Conservation (phyloP, 2,888 invertebrate species). For the Geotrupes spiniger region DNA sequence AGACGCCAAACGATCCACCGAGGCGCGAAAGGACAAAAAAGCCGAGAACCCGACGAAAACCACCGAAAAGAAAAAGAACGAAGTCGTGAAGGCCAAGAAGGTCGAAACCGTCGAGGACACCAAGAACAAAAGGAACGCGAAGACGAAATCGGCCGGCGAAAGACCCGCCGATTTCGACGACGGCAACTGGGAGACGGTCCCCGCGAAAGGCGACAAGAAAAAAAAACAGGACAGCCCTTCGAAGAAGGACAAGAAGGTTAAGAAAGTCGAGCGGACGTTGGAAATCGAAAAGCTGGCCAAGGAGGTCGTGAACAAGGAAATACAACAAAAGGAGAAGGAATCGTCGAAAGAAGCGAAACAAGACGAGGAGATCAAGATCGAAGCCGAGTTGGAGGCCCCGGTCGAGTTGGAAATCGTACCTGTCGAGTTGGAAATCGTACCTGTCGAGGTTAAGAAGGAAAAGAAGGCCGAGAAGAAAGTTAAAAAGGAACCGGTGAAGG, state of each 20-base stretch:
- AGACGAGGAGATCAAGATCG: too few relatives aligned
- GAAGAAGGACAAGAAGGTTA: conserved; percentile 47
- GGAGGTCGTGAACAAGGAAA: conserved; percentile 53
- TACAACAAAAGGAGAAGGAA: conserved; percentile 44
- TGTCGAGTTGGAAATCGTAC: conserved; percentile 37
- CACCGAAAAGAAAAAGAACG: conserved; percentile 47
- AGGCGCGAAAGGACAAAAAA: conserved; percentile 54
- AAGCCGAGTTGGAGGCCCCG: conserved; percentile 38
- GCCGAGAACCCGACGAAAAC: conserved; percentile 57
- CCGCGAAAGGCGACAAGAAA: conserved; percentile 71
- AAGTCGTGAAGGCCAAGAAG: conserved; percentile 54
- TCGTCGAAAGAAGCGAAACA: too few relatives aligned
- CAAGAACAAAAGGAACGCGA: conserved; percentile 62
- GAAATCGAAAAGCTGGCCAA: conserved; percentile 54
- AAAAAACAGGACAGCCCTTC: conserved; percentile 56
- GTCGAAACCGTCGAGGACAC: conserved; percentile 46
- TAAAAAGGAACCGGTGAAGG: conserved; percentile 42
- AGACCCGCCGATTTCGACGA: conserved; percentile 73
- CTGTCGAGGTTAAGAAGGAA: conserved; percentile 42
- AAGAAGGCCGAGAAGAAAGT: conserved; percentile 44
- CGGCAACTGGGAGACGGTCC: conserved; percentile 71
- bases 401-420: conserved; percentile 43
- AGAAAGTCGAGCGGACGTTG: conserved; percentile 46
- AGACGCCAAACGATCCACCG: conserved; percentile 46
- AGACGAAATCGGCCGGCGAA: conserved; percentile 55